Evolutionary conservation across 2,888 invertebrate species (phyloP), one percentile per base, ranked within the genome.

Genomic region (Ichneumon xanthorius): DNA sequence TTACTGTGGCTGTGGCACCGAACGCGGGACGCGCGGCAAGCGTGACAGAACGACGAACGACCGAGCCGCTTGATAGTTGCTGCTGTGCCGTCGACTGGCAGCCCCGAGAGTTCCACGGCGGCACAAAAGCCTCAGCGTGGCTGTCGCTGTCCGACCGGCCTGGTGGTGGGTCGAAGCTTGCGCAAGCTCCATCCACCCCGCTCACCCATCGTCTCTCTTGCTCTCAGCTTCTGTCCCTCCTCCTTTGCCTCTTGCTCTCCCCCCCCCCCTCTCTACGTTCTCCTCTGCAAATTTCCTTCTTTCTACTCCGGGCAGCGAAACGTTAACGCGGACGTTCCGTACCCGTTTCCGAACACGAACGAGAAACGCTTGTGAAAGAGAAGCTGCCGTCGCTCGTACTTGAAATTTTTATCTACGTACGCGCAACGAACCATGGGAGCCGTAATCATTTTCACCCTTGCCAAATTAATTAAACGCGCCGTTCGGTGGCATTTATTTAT

Each of bases 121-220:
- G 82, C 85, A 86, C 86, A 86, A 89, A 86, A 87, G 85, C 58
- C 87, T 87, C 87, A 87, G 82, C 89, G 90, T 89, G 87, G 89
- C 77, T 81, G 80, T 53, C 70, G 85, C 79, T 85, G 91, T 90
- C 87, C 90, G 90, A 91, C 88, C 85, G 86, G 87, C 80, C 90
- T 89, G 90, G 87, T 87, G 88, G 89, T 88, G 91, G 92, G 92
- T 92, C 92, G 92, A 92, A 92, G 89, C 90, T 92, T 90, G 93
- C 93, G 93, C 93, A 92, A 92, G 90, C 92, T 92, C 92, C 83
- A 89, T 89, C 84, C 88, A 86, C 88, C 88, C 80, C 88, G 85
- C 84, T 86, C 88, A 88, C 89, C 87, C 85, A 87, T 86, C 73
- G 80, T 85, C 87, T 87, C 88, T 82, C 68, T 85, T 76, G 45